A percentile compares a stretch with the other conserved stretches of the same genome.
phyloP scores from a whole-genome alignment of 2,797 vertebrate genomes.

The Rhinophrynus dorsalis region DNA sequence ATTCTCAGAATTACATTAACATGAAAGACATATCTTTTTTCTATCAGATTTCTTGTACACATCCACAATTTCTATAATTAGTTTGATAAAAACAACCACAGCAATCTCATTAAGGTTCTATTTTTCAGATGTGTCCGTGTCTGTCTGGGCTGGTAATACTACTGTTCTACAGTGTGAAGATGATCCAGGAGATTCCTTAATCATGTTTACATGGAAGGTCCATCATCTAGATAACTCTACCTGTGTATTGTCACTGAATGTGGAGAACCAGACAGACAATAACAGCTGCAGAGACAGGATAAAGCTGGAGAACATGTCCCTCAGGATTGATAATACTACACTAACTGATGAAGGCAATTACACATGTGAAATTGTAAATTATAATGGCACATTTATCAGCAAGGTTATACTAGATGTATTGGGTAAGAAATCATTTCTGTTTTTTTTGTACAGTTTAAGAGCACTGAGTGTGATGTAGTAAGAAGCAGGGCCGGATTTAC shows the following conservation, averaged over 20 bases:
- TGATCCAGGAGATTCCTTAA: neutral
- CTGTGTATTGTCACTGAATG: neutral
- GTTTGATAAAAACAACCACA: too few species aligned
- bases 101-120: neutral
- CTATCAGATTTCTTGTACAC: too few species aligned
- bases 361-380: neutral
- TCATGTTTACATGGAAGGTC: neutral
- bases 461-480: too few species aligned
- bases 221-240: neutral
- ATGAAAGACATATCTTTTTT: too few species aligned
- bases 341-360: neutral
- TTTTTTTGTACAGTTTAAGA: too few species aligned
- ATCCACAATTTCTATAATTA: too few species aligned
- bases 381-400: neutral
- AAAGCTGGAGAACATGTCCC: neutral
- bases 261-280: too few species aligned
- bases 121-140: neutral
- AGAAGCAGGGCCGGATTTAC: too few species aligned
- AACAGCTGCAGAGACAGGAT: neutral
- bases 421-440: conserved; percentile 16
- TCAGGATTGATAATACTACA: neutral
- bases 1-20: too few species aligned
- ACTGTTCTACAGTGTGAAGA: neutral
- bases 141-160: neutral
- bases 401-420: neutral